Conservation (phyloP, 2,113 vertebrate genomes). For the Corythaeola cristata region DNA sequence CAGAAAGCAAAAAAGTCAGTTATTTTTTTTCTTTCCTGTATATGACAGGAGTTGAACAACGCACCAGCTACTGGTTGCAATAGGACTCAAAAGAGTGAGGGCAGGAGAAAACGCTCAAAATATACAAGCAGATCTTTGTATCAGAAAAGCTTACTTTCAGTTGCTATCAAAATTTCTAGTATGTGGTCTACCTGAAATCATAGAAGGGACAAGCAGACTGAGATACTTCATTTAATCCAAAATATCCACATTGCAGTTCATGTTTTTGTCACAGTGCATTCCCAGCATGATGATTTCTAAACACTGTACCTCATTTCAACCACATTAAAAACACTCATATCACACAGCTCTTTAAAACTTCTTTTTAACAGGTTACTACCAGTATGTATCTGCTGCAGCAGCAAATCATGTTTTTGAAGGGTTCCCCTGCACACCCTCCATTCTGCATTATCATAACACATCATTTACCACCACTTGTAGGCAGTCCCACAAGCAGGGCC, state of each 20-base stretch:
- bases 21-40: not conserved
- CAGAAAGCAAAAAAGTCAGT: not conserved
- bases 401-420: not conserved
- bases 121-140: not conserved
- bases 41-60: not conserved
- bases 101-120: not conserved
- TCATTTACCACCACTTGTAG: not conserved
- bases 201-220: not conserved
- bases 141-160: not conserved
- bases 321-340: not conserved
- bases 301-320: not conserved
- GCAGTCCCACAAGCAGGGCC: not conserved
- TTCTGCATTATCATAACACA: not conserved
- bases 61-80: not conserved
- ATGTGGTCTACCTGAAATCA: not conserved
- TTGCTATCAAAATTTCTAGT: not conserved
- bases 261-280: not conserved
- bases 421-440: not conserved
- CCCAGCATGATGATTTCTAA: not conserved
- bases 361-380: not conserved
- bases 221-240: not conserved
- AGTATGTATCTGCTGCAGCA: not conserved
- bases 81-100: accelerated
- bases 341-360: not conserved
- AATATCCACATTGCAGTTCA: not conserved